Evolutionary conservation across 2,888 invertebrate species (phyloP), one percentile per base, ranked within the genome.

Genomic region (Drosophila lutescens): DNA sequence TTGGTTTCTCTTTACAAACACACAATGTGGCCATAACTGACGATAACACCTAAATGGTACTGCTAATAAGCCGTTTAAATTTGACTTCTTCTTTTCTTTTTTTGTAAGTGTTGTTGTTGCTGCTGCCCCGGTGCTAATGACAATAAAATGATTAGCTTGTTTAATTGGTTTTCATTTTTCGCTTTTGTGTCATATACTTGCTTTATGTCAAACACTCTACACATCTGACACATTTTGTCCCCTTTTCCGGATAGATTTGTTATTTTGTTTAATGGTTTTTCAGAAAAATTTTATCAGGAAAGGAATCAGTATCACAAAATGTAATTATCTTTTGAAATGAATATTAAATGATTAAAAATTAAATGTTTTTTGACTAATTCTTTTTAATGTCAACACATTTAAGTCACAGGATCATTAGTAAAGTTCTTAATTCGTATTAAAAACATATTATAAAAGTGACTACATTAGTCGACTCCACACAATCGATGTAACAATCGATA

Each of bases 11-110:
- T 36, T 32, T 34, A 53, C 47, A 32, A 13, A 9, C 6, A 46
- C 15, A 63, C 63, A 73, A 73, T 71, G 57, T 71, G 57, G 32
- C 53, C 38, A 30, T 59, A 69, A 55, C 68, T 63, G 71, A 73
- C 63, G 70, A 74, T 76, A 66, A 73, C 69, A 78, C 76, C 84
- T 75, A 74, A 80, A 88, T 84, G 77, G 71, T 79, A 72, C 74
- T 87, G 90, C 90, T 90, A 90, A 90, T 86, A 84, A 90, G 89
- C 88, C 80, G 79, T 81, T 89, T 82, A 83, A 86, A 87, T 81
- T 76, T 65, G 72, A 38, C 71, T 70, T 59, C 30, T 44, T 40
- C 53, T 36, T 50, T 56, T 50, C n/a, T 23, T 59, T 34, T 44
- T 34, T 44, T 38, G 51, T 54, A 15, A 30, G 53, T 20, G 46